phyloP scores from a whole-genome alignment of 1,140 invertebrate genomes.

The Drosophila murphyi region DNA sequence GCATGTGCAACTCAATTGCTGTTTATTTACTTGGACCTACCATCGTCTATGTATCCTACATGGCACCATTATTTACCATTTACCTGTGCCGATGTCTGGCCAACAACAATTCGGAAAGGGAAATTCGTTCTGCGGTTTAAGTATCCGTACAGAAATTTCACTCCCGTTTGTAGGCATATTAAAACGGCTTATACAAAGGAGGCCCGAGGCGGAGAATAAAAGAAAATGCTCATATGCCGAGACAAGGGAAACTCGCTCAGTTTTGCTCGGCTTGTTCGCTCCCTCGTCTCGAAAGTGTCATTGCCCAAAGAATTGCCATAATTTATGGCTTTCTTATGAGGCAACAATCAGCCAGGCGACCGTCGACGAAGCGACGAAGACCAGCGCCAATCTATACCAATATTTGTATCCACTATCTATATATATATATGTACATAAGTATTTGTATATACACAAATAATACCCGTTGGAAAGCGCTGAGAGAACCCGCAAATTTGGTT shows the following conservation, averaged over 20 bases:
- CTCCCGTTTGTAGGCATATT: slow-evolving; percentile 65
- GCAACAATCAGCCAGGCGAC: slow-evolving; percentile 51
- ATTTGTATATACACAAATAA: not conserved
- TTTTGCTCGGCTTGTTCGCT: slow-evolving; percentile 41
- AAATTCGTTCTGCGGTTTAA: slow-evolving; percentile 83
- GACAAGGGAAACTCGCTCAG: slow-evolving; percentile 49
- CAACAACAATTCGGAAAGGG: slow-evolving; percentile 10
- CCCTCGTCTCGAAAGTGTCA: slow-evolving; percentile 69
- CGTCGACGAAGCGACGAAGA: slow-evolving; percentile 5
- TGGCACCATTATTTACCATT: slow-evolving; percentile 5
- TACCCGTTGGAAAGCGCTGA: slow-evolving; percentile 2
- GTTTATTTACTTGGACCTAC: slow-evolving; percentile 65
- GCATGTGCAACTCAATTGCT: slow-evolving; percentile 81
- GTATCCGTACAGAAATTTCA: slow-evolving; percentile 62
- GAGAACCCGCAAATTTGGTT: slow-evolving; percentile 60
- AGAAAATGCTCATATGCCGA: slow-evolving; percentile 34
- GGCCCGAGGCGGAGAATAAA: slow-evolving; percentile 25
- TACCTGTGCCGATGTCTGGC: slow-evolving; percentile 47
- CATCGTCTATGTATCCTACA: slow-evolving; percentile 5
- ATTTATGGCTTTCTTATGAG: slow-evolving; percentile 83
- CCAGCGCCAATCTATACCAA: slow-evolving; percentile 63
- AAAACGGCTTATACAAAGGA: slow-evolving; percentile 63
- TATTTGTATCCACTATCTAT: slow-evolving; percentile 25
- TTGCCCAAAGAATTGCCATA: slow-evolving; percentile 71
- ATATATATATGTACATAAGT: slow-evolving; percentile 4